Evolutionary conservation across 2,888 invertebrate species (phyloP).

Genomic region (Parnassius smintheus): DNA sequence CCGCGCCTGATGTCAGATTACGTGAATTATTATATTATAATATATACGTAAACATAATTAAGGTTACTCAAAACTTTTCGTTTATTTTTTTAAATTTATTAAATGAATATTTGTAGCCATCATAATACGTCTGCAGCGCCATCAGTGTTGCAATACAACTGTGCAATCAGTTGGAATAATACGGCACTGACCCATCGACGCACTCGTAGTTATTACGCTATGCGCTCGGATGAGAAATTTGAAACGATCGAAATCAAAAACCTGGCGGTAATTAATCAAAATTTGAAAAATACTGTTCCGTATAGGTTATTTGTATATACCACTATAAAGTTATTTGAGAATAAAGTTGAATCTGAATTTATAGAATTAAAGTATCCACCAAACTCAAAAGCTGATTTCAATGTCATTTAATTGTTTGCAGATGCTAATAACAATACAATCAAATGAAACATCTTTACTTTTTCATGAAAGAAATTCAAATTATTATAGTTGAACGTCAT

Average conservation of each 20-base stretch:
- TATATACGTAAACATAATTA: no score
- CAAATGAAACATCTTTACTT: no score
- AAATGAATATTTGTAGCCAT: constrained; percentile 5
- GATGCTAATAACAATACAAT: no score
- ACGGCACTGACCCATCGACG: constrained; percentile 44
- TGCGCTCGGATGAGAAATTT: constrained; percentile 27
- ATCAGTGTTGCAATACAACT: constrained; percentile 46
- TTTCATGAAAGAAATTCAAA: no score
- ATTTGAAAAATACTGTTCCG: neutral
- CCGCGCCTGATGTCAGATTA: no score
- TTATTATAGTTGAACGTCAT: no score
- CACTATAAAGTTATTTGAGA: neutral
- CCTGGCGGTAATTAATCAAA: neutral
- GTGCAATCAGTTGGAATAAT: constrained; percentile 69
- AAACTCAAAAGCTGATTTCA: neutral
- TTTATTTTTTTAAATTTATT: neutral
- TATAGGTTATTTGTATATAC: neutral
- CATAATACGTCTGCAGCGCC: constrained; percentile 14
- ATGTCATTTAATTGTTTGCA: no score
- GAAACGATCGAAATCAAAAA: constrained; percentile 9
- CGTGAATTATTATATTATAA: no score
- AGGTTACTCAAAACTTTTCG: neutral
- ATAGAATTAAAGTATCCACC: constrained; percentile 5
- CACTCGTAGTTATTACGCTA: constrained; percentile 55
- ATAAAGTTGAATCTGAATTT: neutral